Evolutionary conservation across 2,888 invertebrate genomes (phyloP).

Genomic region (Drosophila maculinotata): DNA sequence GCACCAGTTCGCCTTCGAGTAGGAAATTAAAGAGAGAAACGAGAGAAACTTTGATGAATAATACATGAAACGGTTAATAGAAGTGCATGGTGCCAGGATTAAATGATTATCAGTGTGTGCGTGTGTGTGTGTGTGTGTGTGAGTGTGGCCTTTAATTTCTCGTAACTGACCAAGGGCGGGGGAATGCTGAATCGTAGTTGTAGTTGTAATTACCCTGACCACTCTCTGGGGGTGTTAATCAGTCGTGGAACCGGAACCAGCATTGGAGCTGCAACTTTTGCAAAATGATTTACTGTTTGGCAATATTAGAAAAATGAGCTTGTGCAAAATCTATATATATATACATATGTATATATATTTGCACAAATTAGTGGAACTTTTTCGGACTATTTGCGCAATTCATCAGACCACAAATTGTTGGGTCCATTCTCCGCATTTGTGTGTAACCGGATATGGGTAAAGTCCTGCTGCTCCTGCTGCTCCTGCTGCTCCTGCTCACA

Average conservation of each 20-base stretch:
- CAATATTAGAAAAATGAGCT: constrained; percentile 39
- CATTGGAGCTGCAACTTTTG: no score
- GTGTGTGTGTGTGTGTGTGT: constrained; percentile 10
- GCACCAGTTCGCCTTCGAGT: constrained; percentile 4
- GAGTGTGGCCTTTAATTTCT: constrained; percentile 46
- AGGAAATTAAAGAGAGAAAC: constrained; percentile 35
- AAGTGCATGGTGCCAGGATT: constrained; percentile 58
- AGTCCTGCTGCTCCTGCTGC: background rate
- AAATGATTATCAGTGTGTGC: constrained; percentile 66
- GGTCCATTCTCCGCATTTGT: constrained; percentile 14
- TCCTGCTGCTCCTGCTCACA: constrained; percentile 2
- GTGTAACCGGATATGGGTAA: constrained; percentile 70
- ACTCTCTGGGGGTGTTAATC: constrained; percentile 40
- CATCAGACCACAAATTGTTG: constrained; percentile 71
- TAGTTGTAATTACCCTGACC: constrained; percentile 61
- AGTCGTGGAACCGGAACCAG: constrained; percentile 27
- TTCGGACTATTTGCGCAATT: constrained; percentile 68
- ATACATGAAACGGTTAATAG: constrained; percentile 68
- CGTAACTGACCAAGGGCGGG: constrained; percentile 25
- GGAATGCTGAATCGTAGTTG: background rate
- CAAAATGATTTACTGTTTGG: constrained; percentile 53
- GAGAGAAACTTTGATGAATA: constrained; percentile 62
- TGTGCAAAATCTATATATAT: constrained; percentile 12
- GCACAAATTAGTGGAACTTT: constrained; percentile 54
- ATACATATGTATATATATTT: constrained; percentile 27